A percentile compares a stretch with the other conserved stretches of the same genome.
These are phyloP conservation scores for Tetranychus urticae DNA, from an alignment of 1,140 invertebrate species.

Conservation along the genomic window DNA sequence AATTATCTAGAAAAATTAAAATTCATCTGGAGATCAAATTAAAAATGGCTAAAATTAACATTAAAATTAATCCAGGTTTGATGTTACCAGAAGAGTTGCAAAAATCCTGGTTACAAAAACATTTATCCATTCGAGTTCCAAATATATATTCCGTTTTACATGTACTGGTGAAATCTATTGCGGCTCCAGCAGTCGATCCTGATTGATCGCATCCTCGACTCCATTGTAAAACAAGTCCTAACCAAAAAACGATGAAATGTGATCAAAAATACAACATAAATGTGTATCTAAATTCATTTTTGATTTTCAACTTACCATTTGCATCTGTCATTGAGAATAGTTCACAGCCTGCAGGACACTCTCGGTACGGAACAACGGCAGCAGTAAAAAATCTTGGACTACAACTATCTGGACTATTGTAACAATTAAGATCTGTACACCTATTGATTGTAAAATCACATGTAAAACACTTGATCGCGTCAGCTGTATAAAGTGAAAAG, in stretches of 20 bases:
- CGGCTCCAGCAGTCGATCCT: not conserved
- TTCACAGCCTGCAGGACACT: conserved; percentile 10
- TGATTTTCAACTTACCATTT: not conserved
- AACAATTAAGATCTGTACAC: conserved; percentile 7
- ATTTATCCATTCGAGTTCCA: conserved; percentile 6
- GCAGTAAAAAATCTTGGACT: conserved; percentile 7
- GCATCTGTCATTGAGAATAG: conserved; percentile 8
- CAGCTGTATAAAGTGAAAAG: too few relatives aligned
- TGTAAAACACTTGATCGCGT: not conserved
- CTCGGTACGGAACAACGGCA: not conserved
- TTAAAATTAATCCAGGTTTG: not conserved
- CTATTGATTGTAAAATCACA: conserved; percentile 2
- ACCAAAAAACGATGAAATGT: too few relatives aligned
- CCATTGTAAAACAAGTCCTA: conserved; percentile 6
- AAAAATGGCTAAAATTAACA: not conserved
- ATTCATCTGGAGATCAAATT: too few relatives aligned
- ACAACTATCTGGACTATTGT: conserved; percentile 10
- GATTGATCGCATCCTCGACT: conserved; percentile 1
- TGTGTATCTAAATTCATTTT: too few relatives aligned
- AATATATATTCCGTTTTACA: conserved; percentile 5
- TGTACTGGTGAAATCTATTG: not conserved
- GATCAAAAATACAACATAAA: too few relatives aligned
- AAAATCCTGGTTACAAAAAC: conserved; percentile 6
- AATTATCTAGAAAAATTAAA: too few relatives aligned
- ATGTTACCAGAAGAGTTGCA: not conserved